A percentile compares a stretch with the other conserved stretches of the same genome.
Evolutionary conservation across 2,888 invertebrate species (phyloP).

Genomic region (Dryococelus australis): DNA sequence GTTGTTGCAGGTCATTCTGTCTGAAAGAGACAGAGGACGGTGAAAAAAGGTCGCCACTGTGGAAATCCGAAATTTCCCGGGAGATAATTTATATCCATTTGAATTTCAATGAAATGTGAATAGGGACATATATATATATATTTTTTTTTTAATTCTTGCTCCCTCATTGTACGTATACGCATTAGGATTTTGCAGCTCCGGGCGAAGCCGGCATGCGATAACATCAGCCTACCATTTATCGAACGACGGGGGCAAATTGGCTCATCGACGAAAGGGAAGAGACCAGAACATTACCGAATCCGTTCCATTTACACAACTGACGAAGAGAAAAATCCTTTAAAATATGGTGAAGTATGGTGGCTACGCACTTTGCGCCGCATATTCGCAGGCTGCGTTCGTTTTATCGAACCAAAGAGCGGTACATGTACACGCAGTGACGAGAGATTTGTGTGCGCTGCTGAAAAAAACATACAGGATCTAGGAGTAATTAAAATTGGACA

Average conservation of each 20-base stretch:
- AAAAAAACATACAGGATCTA: no score
- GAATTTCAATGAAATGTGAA: constrained; percentile 3
- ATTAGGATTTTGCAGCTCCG: not conserved
- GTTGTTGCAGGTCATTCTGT: no score
- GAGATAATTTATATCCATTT: constrained; percentile 7
- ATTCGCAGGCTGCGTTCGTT: no score
- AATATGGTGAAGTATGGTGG: no score
- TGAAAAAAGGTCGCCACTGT: not conserved
- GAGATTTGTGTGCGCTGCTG: no score
- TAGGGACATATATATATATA: not conserved
- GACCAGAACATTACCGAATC: not conserved
- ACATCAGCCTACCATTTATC: not conserved
- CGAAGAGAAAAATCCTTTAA: no score
- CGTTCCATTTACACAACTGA: not conserved
- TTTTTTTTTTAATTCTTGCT: not conserved
- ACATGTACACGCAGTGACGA: no score
- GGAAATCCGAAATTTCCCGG: not conserved
- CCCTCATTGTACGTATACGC: not conserved
- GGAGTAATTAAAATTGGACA: no score
- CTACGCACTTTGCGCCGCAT: no score
- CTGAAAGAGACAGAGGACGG: no score
- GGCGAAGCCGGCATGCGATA: not conserved
- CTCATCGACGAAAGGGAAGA: not conserved
- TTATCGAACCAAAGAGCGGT: no score
- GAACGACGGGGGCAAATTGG: not conserved